These are phyloP conservation scores for Hedychridium roseum DNA, from an alignment of 2,888 invertebrate genomes.

Conservation along the genomic window DNA sequence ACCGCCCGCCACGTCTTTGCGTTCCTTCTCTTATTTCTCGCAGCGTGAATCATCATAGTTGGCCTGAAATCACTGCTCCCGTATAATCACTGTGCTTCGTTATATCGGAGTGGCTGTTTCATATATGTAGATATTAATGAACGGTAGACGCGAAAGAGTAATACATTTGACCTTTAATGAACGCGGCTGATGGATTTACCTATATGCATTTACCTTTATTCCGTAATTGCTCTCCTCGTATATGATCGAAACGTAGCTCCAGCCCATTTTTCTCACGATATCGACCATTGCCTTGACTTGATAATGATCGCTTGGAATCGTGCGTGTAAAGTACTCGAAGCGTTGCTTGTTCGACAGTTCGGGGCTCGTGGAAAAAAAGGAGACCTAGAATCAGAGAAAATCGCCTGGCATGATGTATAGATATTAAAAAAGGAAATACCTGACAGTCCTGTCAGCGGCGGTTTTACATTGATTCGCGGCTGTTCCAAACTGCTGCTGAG, in stretches of 20 bases:
- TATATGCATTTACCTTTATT: conserved; percentile 76
- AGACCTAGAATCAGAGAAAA: conserved; percentile 73
- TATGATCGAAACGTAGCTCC: conserved; percentile 95
- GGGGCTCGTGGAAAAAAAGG: conserved; percentile 94
- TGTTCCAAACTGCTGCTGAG: too few relatives aligned
- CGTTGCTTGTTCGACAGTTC: conserved; percentile 93
- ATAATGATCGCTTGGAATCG: conserved; percentile 93
- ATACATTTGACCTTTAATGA: too few relatives aligned
- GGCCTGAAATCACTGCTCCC: too few relatives aligned
- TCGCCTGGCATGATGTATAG: not conserved
- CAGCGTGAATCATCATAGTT: too few relatives aligned
- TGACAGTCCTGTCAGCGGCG: too few relatives aligned
- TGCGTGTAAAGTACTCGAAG: conserved; percentile 93
- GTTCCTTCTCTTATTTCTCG: not conserved
- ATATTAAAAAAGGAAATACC: too few relatives aligned
- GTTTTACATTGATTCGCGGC: too few relatives aligned
- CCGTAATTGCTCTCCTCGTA: conserved; percentile 97
- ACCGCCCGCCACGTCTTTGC: not conserved
- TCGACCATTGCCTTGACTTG: conserved; percentile 96
- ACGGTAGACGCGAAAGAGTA: not conserved
- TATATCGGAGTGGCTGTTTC: too few relatives aligned
- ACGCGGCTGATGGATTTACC: too few relatives aligned
- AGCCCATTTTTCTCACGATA: conserved; percentile 83
- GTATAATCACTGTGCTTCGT: too few relatives aligned
- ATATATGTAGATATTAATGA: too few relatives aligned